Evolutionary conservation across 1,140 invertebrate genomes (phyloP), one percentile per base, ranked within the genome.

Genomic region (Anastrepha obliqua): DNA sequence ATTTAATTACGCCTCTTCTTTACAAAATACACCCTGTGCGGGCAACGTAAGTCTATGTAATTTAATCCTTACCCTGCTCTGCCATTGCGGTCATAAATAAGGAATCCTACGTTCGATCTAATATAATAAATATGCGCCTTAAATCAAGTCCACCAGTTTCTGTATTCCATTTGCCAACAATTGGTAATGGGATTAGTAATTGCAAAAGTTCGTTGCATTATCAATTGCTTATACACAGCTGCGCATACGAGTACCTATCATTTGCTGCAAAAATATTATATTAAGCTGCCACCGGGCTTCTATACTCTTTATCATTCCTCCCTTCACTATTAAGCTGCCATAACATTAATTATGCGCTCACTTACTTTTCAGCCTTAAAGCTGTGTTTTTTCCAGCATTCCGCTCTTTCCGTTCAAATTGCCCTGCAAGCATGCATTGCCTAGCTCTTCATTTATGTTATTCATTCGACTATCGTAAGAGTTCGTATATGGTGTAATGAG

Each of bases 201-300:
- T 55, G 9, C 47, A 55, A 55, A 29, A 81, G 74, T 81, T 81
- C 74, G 42, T 81, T 81, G 74, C 44, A 81, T 81, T 55, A 55
- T 81, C 44, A 81, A 81, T 81, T 81, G 74, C 20, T n/a, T 42
- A 3, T 74, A 29, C 5, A 1, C 70, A 47, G 44, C 44, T 15
- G 17, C 15, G 70, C 44, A 29, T 29, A 29, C 29, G 29, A 29
- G 29, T 29, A 29, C 29, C 29, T 29, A 29, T 29, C 29, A 29
- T 29, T 29, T 29, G 29, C 29, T 29, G 29, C 29, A 29, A 29
- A 29, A 29, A 29, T 29, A 29, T 29, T 29, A 39, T 55, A 81
- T 55, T 81, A 81, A 58, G 47, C n/a, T 47, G 74, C 74, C 74
- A 81, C 47, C 47, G 17, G 67, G 39, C 9, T 47, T 42, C 7